Conservation (phyloP, 1,140 invertebrate genomes). For the Cecropterus lyciades region DNA sequence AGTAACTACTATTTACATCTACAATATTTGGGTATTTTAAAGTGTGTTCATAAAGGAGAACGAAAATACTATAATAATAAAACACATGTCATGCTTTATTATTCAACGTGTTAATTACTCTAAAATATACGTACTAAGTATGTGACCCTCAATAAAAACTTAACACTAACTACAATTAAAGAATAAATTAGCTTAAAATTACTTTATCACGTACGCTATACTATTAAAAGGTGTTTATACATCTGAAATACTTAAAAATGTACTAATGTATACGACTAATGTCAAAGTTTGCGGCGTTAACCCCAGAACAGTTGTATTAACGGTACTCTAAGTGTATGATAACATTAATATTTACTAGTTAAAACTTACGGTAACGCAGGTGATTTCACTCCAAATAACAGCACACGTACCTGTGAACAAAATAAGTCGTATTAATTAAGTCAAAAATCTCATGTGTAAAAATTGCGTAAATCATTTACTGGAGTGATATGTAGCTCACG, state of each 20-base stretch:
- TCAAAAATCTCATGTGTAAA: constrained; percentile 51
- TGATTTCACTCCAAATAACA: constrained; percentile 33
- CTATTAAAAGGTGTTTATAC: constrained; percentile 14
- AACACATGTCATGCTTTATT: constrained; percentile 5
- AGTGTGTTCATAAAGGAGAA: constrained; percentile 8
- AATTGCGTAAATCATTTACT: constrained; percentile 66
- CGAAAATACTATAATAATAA: not conserved
- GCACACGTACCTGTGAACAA: constrained; percentile 48
- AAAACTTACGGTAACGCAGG: constrained; percentile 27
- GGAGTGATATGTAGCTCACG: constrained; percentile 58
- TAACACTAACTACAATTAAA: not conserved
- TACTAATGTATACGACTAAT: constrained; percentile 22
- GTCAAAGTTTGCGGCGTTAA: constrained; percentile 31
- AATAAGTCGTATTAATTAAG: constrained; percentile 53
- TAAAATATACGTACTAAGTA: constrained; percentile 5
- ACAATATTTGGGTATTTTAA: too few species aligned
- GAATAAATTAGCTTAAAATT: constrained; percentile 19
- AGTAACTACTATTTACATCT: too few species aligned
- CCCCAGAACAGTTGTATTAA: constrained; percentile 15
- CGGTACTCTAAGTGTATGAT: constrained; percentile 12
- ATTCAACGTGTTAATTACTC: constrained; percentile 5
- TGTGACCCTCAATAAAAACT: constrained; percentile 20
- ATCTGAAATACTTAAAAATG: constrained; percentile 18
- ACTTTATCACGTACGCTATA: constrained; percentile 2
- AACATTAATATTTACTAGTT: constrained; percentile 28